Evolutionary conservation across 2,113 vertebrate genomes (phyloP), one percentile per base, ranked within the genome.

Genomic region (Engraulis encrasicolus): DNA sequence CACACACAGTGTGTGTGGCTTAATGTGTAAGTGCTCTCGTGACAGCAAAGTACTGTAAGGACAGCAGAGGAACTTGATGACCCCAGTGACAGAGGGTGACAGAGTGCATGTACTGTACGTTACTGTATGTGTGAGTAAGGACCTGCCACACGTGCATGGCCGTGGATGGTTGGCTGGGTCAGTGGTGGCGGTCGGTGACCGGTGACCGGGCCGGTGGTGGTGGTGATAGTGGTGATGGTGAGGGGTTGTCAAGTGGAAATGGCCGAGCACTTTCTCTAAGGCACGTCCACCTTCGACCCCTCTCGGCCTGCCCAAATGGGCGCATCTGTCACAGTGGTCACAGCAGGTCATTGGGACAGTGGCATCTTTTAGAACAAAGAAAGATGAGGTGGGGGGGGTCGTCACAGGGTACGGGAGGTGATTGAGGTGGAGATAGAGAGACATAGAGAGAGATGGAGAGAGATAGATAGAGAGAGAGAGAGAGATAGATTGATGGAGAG

Each of bases 391-490:
- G 40, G 40, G 40, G 40, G 40, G 40, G 40, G 40, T 3, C 4
- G 40, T 45, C 40, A 5, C 4, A 9, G 40, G 40, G 40, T 45
- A 5, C 4, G 3, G 9, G 40, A 82, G 58, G 20, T 0, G 5
- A 58, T 9, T 9, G n/a, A 58, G 58, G 78, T 11, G 15, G 58
- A 66, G 20, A 2, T 5, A 58, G 23, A 58, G n/a, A 58, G 58
- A 82, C n/a, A 31, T n/a, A 66, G 2, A 0, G 5, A 58, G n/a
- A 58, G n/a, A 58, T 66, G 31, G 37, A 18, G 0, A 36, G 49
- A 40, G 34, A 80, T 78, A 83, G n/a, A n/a, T n/a, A 27, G 86
- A 77, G 83, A 79, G 17, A 45, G 78, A 84, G 83, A 84, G 83
- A 80, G 54, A 66, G 66, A 79, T 81, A 66, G 19, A 79, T 79